These are phyloP conservation scores for Tetragonula carbonaria DNA, from an alignment of 2,888 invertebrate species.

Conservation along the genomic window DNA sequence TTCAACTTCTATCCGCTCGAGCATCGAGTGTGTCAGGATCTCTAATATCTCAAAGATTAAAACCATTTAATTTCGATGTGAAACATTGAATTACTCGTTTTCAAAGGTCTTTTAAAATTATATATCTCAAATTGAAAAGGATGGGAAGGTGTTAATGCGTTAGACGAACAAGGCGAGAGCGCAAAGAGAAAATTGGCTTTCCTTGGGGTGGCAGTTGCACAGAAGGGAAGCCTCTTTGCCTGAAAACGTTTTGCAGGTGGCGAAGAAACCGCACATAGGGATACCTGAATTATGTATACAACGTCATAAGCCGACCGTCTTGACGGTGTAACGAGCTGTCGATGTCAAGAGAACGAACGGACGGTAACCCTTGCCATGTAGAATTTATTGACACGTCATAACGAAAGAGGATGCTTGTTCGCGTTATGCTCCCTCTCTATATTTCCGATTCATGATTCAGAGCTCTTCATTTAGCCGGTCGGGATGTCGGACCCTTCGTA, in stretches of 20 bases:
- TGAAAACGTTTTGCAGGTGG: constrained; percentile 56
- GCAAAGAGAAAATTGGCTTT: constrained; percentile 52
- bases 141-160: constrained; percentile 19
- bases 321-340: constrained; percentile 62
- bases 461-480: constrained; percentile 59
- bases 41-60: neutral
- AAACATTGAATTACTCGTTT: neutral
- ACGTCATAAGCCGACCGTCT: constrained; percentile 45
- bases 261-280: constrained; percentile 56
- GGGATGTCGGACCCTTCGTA: constrained; percentile 5
- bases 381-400: constrained; percentile 59
- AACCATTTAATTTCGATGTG: constrained; percentile 4
- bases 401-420: constrained; percentile 60
- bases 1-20: constrained; percentile 11
- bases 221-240: constrained; percentile 40
- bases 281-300: constrained; percentile 66
- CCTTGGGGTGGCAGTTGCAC: constrained; percentile 4
- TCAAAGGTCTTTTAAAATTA: neutral
- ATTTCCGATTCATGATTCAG: constrained; percentile 31
- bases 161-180: neutral
- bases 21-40: neutral
- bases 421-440: constrained; percentile 25
- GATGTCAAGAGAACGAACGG: constrained; percentile 59
- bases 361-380: constrained; percentile 49
- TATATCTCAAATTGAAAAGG: neutral